phyloP scores from a whole-genome alignment of 2,888 invertebrate genomes.

The Lamellibrachia satsuma region DNA sequence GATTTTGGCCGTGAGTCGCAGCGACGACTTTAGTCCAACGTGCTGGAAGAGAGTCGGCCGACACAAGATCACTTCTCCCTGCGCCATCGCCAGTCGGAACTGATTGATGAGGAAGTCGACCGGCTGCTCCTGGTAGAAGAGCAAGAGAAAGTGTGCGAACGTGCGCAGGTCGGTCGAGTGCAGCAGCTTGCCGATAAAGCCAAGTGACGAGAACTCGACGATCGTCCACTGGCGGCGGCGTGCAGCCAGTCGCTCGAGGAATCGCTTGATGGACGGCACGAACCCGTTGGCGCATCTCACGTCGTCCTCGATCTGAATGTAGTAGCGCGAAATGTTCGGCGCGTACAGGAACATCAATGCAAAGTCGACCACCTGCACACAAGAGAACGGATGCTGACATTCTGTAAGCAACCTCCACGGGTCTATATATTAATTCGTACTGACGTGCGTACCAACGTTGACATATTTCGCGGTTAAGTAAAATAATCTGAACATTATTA shows the following conservation, averaged over 20 bases:
- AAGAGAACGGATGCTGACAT: background rate
- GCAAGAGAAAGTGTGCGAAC: constrained; percentile 39
- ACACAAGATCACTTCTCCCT: constrained; percentile 36
- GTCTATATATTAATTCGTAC: background rate
- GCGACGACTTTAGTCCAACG: constrained; percentile 57
- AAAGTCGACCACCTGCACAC: constrained; percentile 31
- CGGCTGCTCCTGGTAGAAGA: constrained; percentile 46
- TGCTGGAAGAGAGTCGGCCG: constrained; percentile 46
- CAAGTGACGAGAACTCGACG: constrained; percentile 59
- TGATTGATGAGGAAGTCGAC: constrained; percentile 43
- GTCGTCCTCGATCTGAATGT: constrained; percentile 63
- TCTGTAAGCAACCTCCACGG: background rate
- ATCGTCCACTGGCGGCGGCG: constrained; percentile 53
- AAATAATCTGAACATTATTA: too few species aligned
- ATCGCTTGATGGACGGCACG: constrained; percentile 54
- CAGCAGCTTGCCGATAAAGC: constrained; percentile 62
- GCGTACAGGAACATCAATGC: constrained; percentile 55
- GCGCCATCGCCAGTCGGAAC: constrained; percentile 39
- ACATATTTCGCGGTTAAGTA: too few species aligned
- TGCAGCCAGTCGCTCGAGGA: constrained; percentile 39
- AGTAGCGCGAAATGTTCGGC: constrained; percentile 54
- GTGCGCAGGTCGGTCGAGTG: constrained; percentile 48
- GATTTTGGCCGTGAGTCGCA: constrained; percentile 43
- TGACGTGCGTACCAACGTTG: background rate
- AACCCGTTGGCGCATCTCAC: constrained; percentile 53